Base-by-base conservation (phyloP, 2,888 invertebrate species). In the Seladonia tumulorum region DNA sequence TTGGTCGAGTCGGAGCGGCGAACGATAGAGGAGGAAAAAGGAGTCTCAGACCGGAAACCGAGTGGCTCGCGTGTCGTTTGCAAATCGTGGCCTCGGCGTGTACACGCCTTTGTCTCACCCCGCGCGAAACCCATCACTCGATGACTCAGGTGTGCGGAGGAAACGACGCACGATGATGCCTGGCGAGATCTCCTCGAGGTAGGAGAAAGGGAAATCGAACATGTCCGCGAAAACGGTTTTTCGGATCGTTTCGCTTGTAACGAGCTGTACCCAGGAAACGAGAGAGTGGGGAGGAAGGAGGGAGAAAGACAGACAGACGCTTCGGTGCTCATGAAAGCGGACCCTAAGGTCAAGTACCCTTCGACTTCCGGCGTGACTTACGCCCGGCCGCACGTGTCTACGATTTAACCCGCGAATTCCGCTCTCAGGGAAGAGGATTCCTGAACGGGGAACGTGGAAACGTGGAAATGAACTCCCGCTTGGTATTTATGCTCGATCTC, bases 311-410 rank as follows among this genome's bases (percentile, higher is more conserved):
- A 12, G 63, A 7, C 5, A 75, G 14, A 25, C 76, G 42, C n/a
- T 49, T 29, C 14, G 14, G 14, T 78, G 57, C 63, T 42, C 63
- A 70, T 57, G 80, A 76, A 84, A 81, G 66, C 83, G 75, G 60
- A 81, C 71, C 82, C 45, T 85, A 86, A 83, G 89, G 90, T 90
- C 90, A 90, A 90, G 86, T 89, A 90, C 90, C 89, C 81, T 66
- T 85, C 76, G 75, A 89, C 82, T 90, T 90, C 90, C 88, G 89
- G 88, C 83, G 83, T 75, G 79, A 82, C 86, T 85, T 81, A 74
- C 73, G 35, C 42, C 45, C 60, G 75, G 25, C 10, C 70, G 81
- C 83, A 82, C 87, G 87, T 87, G 81, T 87, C 82, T 74, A n/a
- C 66, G 63, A 77, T 82, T 79, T 68, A 83, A 76, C 84, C 60